phyloP scores from a whole-genome alignment of 2,113 vertebrate species.

The Haliaeetus leucogaster region DNA sequence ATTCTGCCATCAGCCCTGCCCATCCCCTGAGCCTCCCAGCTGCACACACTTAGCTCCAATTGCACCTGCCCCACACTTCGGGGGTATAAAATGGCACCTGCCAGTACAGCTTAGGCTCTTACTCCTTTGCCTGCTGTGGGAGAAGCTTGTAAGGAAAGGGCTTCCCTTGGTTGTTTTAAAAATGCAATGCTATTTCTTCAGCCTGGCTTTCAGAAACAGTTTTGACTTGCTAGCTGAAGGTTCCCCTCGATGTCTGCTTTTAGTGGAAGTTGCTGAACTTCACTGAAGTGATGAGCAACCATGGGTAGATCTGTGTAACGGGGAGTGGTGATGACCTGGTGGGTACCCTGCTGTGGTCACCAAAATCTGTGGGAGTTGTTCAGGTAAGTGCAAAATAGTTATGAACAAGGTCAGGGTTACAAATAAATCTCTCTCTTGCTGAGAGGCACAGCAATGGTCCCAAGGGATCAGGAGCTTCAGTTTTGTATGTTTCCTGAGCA shows the following conservation, averaged over 20 bases:
- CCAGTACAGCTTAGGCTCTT: accelerated
- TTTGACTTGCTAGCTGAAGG: neutral
- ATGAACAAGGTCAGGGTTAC: neutral
- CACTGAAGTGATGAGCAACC: accelerated
- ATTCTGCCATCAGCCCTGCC: neutral
- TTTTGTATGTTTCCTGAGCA: neutral
- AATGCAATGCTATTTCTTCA: accelerated
- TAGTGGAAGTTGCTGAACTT: neutral
- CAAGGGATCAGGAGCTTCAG: neutral
- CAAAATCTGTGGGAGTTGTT: accelerated
- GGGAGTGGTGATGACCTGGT: neutral
- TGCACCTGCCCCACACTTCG: neutral
- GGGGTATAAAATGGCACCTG: neutral
- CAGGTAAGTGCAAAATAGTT: neutral
- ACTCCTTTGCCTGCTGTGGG: accelerated
- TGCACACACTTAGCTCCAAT: neutral
- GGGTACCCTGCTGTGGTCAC: no score
- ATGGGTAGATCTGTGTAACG: accelerated
- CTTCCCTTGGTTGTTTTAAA: neutral
- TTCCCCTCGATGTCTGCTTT: neutral
- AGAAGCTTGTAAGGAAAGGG: no score
- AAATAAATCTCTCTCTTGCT: neutral
- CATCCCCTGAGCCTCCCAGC: neutral
- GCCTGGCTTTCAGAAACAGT: neutral
- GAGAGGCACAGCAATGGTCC: neutral